Evolutionary conservation across 1,140 invertebrate species (phyloP), one percentile per base, ranked within the genome.

Genomic region (Scaptodrosophila lebanonensis): DNA sequence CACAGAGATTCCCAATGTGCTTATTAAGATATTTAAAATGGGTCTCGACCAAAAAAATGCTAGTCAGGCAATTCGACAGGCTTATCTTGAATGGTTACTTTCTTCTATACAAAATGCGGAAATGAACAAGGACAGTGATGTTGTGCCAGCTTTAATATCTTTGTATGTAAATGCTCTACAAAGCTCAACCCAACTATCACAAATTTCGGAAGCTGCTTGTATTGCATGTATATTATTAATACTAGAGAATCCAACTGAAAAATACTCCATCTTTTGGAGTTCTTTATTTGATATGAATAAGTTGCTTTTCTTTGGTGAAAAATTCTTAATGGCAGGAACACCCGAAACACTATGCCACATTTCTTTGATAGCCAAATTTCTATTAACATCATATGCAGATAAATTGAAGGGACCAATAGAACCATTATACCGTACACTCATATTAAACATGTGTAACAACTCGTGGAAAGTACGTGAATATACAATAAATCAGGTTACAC

Each of bases 261-360:
- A 3, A 8, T 43, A 71, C 18, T 35, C 79, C 90, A 15, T 88
- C 9, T 87, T 95, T 50, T 95, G 94, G 93, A 90, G 88, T 39
- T 88, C 91, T 8, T 87, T 95, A 6, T 73, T 91, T 15, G 93
- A 94, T 85, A 87, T 92, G 60, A 91, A 94, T 13, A 95, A 95
- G 73, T 93, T 94, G 65, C 88, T 93, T 38, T 95, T 96, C 83
- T 90, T 95, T 30, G 91, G 93, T 36, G 96, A 97, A 61, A 95
- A 95, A 66, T 93, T 95, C 84, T 86, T 96, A 18, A 76, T 90
- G 7, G 88, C 91, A 12, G 92, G 92, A 32, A 85, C 89, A n/a
- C 91, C 93, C 63, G 93, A 96, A 87, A 91, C 89, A 30, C 84
- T 92, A 9, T 89, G 90, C 43, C 88, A 91, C 53, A 86, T 92